Conservation (phyloP, 92 coral and sea anemone species). For the Pocillopora grandis region DNA sequence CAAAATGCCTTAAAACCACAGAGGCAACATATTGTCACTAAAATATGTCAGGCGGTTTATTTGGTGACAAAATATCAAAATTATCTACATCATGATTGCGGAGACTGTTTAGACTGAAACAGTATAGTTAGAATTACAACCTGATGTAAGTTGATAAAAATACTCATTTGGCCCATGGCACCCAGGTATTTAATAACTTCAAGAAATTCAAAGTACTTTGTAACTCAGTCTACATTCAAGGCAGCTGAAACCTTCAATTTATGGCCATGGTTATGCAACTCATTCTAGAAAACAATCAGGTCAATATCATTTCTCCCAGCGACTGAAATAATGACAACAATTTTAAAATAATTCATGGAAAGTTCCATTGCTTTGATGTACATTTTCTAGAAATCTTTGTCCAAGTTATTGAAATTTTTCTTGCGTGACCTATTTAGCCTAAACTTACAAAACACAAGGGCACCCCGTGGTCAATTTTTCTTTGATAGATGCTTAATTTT, state of each 20-base stretch:
- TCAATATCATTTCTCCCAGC: not conserved
- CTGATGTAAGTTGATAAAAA: no score
- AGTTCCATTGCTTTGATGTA: not conserved
- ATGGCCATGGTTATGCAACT: not conserved
- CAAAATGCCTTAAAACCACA: not conserved
- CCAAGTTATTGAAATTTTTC: not conserved
- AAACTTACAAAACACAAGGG: not conserved
- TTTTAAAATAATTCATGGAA: not conserved
- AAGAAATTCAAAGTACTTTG: no score
- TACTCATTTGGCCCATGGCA: no score
- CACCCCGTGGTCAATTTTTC: slow-evolving; percentile 8
- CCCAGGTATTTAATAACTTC: no score
- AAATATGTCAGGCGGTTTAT: not conserved
- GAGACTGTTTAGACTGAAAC: no score
- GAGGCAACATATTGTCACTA: not conserved
- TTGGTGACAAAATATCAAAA: not conserved
- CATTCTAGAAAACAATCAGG: slow-evolving; percentile 1
- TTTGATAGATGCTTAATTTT: not conserved
- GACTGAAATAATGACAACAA: not conserved
- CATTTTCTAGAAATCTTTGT: not conserved
- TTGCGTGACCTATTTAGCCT: slow-evolving; percentile 5
- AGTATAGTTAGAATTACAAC: no score
- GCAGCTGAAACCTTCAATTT: not conserved
- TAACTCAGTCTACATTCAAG: not conserved
- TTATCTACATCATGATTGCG: not conserved